Base-by-base conservation (phyloP, 2,797 vertebrate species). In the Enteromius mattozi region DNA sequence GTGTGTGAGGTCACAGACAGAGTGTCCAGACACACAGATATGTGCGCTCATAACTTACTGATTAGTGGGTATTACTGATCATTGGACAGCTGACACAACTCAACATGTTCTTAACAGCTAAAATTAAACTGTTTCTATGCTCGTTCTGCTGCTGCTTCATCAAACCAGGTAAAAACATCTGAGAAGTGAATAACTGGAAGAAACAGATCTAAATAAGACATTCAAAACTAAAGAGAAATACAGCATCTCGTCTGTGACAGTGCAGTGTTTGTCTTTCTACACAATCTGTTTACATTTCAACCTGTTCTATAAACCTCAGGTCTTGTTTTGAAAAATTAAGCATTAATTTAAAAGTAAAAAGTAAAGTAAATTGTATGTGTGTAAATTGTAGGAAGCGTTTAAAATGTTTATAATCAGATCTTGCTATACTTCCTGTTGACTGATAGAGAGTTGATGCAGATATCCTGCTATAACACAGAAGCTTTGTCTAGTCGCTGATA, bases 1-100 rank as follows among this genome's bases (percentile, higher is more conserved):
- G 45, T 12, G 24, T 1, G 49, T 21, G 30, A 13, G 74, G 21
- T 61, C 47, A 81, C 30, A 61, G 47, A 42, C 3, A 14, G 75
- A 35, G 75, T 69, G 49, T 78, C 80, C 83, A 87, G 86, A 86
- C 86, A 88, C 74, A 82, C 47, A 83, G 78, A 77, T 84, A 84
- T 87, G 51, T 76, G 66, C 1, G 13, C 65, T 77, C 86, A 84
- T 77, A 66, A 75, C 78, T 40, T 68, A 70, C 71, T 63, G 78
- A 87, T 84, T 87, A 87, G 82, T 81, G 61, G 69, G 78, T 75
- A 35, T 85, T 61, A 63, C 54, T 74, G 69, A 71, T 82, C 33
- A 14, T n/a, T 30, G 61, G 71, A 54, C 81, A 83, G 81, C 81
- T 83, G 72, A 83, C 47, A 83, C 17, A 83, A 66, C 59, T 75